These are phyloP conservation scores for Hozukius guyotensis DNA, from an alignment of 2,797 vertebrate genomes.

Conservation along the genomic window DNA sequence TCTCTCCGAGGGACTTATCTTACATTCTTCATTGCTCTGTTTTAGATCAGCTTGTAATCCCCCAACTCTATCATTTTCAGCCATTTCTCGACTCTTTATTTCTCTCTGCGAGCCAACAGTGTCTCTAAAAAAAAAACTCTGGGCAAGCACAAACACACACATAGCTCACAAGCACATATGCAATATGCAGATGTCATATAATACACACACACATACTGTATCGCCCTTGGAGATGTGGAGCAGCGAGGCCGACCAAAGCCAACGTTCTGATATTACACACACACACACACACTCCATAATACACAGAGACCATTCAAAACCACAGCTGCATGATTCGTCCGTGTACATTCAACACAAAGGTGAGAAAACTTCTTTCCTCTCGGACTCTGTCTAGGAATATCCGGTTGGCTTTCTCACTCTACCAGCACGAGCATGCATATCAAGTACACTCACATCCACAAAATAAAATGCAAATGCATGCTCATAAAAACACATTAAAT, in stretches of 20 bases:
- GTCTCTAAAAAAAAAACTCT: not conserved
- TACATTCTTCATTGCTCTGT: conserved; percentile 39
- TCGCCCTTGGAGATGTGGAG: conserved; percentile 1
- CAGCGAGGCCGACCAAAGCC: conserved; percentile 27
- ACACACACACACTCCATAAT: conserved; percentile 35
- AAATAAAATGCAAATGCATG: conserved; percentile 32
- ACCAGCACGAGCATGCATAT: conserved; percentile 1
- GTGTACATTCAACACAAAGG: conserved; percentile 55
- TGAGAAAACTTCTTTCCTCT: conserved; percentile 41
- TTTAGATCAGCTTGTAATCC: conserved; percentile 45
- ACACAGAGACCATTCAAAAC: conserved; percentile 65
- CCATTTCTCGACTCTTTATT: conserved; percentile 16
- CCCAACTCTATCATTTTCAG: conserved; percentile 7
- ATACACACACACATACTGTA: conserved; percentile 5
- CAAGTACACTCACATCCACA: not conserved
- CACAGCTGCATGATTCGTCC: conserved; percentile 30
- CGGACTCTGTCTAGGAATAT: conserved; percentile 42
- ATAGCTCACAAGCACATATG: conserved; percentile 8
- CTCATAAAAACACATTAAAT: conserved; percentile 10
- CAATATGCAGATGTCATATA: conserved; percentile 22
- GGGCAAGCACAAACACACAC: conserved; percentile 2
- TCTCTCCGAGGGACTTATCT: conserved; percentile 42
- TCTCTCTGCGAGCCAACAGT: conserved; percentile 2
- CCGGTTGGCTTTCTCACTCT: not conserved
- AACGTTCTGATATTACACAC: conserved; percentile 34